phyloP scores from a whole-genome alignment of 2,797 vertebrate species.

The Lindbergichthys nudifrons region DNA sequence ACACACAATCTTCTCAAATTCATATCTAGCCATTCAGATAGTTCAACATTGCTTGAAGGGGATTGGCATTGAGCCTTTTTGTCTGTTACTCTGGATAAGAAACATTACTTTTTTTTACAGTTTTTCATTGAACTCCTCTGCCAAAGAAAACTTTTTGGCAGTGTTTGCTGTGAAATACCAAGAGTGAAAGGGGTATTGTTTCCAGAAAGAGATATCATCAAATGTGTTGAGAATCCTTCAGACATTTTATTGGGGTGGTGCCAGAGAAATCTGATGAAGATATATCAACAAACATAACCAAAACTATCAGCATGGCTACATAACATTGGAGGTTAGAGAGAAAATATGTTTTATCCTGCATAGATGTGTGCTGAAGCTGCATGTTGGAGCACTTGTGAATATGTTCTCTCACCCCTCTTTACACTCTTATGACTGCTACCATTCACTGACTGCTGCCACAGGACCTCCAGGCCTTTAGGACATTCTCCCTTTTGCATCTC shows the following conservation, averaged over 20 bases:
- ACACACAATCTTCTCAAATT: not conserved
- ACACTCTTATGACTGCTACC: slow-evolving; percentile 56
- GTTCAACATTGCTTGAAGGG: not conserved
- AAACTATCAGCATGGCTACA: not conserved
- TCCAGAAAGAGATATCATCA: not conserved
- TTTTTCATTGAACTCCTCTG: not conserved
- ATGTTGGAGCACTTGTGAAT: slow-evolving; percentile 21
- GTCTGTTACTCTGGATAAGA: not conserved
- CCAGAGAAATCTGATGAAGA: not conserved
- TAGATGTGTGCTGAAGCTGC: slow-evolving; percentile 22
- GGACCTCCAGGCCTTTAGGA: slow-evolving; percentile 72
- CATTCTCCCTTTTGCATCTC: slow-evolving; percentile 63
- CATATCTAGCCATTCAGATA: not conserved
- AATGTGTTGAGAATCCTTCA: not conserved
- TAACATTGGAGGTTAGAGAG: not conserved
- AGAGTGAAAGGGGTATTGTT: not conserved
- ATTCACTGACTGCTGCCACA: slow-evolving; percentile 60
- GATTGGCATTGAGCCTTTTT: not conserved
- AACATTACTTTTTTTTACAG: not conserved
- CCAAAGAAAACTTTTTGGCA: not conserved
- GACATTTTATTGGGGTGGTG: not conserved
- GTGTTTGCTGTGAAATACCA: not conserved
- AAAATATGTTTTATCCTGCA: not conserved
- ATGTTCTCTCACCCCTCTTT: slow-evolving; percentile 50
- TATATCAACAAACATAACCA: not conserved